Base-by-base conservation (phyloP, 1,140 invertebrate genomes). In the Adelges cooleyi region DNA sequence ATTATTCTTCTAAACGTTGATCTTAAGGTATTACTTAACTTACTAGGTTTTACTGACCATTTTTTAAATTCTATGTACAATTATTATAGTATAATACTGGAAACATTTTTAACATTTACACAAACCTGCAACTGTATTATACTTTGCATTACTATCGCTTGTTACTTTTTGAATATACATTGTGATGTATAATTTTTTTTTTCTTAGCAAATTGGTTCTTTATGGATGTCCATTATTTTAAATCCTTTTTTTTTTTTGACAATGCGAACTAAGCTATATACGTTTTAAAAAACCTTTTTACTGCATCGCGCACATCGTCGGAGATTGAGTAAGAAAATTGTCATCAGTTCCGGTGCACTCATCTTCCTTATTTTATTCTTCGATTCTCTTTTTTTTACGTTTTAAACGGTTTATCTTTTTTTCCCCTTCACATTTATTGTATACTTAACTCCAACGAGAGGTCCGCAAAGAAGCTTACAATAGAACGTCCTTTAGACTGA, bases 211-310 rank as follows among this genome's bases (percentile, higher is more conserved):
- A n/a, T n/a, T n/a, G 11, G 11, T 6, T 6, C 29, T 33, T 33
- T 33, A 33, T 33, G 29, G 11, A 33, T 33, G 29, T 11, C 29
- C 29, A 33, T 33, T 33, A 33, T 33, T 33, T 33, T 33, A 33
- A 33, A 33, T 33, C 5, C 11, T 6, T 33, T 62, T 22, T 46
- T 62, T 4, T 20, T 33, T 27, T 62, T 62, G 22, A 48, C 15
- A 59, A 27, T 59, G 27, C 20, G 22, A 27, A 59, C 17, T 9
- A 44, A 9, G 36, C 42, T 44, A 59, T 42, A 59, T 59, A 33
- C 42, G 33, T 62, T 62, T 62, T 59, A 59, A 46, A 62, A 18
- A 62, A 29, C 42, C 56, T 33, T 62, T 62, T 62, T 62, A 59
- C 42, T 29, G 25, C 29, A 59, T 46, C 38, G 42, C 17, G 38